phyloP scores from a whole-genome alignment of 2,113 vertebrate genomes.

The Cyanistes caeruleus region DNA sequence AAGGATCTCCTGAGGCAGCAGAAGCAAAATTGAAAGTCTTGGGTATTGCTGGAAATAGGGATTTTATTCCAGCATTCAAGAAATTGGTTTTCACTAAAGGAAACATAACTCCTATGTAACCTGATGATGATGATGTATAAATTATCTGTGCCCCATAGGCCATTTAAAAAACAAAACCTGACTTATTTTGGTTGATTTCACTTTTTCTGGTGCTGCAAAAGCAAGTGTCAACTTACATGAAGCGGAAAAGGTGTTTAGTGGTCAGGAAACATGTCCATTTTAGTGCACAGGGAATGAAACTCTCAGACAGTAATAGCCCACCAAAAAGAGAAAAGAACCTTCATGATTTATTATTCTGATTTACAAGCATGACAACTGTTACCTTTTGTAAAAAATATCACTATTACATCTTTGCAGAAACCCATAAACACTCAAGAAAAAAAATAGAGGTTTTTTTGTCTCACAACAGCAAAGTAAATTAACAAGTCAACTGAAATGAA shows the following conservation, averaged over 20 bases:
- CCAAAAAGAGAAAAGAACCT: neutral
- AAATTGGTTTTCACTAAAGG: constrained; percentile 10
- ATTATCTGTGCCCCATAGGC: constrained; percentile 48
- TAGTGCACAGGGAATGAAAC: constrained; percentile 28
- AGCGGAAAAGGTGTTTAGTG: constrained; percentile 62
- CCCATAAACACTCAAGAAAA: neutral
- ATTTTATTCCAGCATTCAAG: constrained; percentile 21
- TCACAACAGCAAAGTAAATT: neutral
- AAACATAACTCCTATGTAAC: constrained; percentile 48
- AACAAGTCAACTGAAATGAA: neutral
- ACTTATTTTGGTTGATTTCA: constrained; percentile 55
- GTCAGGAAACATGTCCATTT: constrained; percentile 52
- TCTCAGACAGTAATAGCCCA: constrained; percentile 18
- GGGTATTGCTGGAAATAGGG: neutral
- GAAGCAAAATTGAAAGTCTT: neutral
- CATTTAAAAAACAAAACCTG: constrained; percentile 32
- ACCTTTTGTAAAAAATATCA: neutral
- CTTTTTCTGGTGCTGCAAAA: constrained; percentile 41
- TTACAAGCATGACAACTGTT: neutral
- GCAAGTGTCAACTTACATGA: constrained; percentile 60
- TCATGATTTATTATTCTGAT: constrained; percentile 48
- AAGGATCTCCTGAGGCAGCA: constrained; percentile 10
- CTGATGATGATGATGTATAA: constrained; percentile 44
- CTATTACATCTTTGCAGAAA: neutral
- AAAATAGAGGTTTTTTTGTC: neutral